Conservation (phyloP, 2,797 vertebrate genomes). For the Esox masquinongy region DNA sequence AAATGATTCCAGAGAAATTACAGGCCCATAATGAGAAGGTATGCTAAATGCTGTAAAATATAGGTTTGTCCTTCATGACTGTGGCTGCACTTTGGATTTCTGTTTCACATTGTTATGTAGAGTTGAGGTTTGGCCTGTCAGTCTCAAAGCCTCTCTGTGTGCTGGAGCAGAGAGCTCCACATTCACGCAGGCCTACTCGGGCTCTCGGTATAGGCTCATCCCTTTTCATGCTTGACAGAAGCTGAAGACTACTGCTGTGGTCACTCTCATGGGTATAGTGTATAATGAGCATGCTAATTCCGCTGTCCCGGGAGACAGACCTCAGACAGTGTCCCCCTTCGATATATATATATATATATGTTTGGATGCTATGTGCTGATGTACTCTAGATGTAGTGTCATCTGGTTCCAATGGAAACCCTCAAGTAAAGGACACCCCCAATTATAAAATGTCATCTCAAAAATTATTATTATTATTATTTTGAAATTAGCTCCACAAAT, state of each 20-base stretch:
- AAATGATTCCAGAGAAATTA: constrained; percentile 67
- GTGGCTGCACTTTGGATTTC: constrained; percentile 67
- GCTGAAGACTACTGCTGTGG: constrained; percentile 47
- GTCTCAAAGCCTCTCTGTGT: constrained; percentile 29
- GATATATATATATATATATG: constrained; percentile 19
- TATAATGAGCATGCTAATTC: constrained; percentile 55
- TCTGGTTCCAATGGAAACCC: neutral
- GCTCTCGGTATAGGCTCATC: constrained; percentile 41
- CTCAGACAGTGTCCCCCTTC: constrained; percentile 33
- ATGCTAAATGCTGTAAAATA: constrained; percentile 80
- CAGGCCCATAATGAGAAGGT: constrained; percentile 78
- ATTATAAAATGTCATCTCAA: neutral
- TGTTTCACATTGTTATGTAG: constrained; percentile 77
- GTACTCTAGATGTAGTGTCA: neutral
- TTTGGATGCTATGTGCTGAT: neutral
- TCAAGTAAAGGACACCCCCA: neutral
- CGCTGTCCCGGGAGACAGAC: constrained; percentile 35
- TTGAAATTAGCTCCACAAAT: neutral
- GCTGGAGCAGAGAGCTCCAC: neutral
- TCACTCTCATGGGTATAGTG: constrained; percentile 49
- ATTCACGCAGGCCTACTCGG: constrained; percentile 40
- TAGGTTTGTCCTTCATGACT: constrained; percentile 70
- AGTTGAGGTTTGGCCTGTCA: constrained; percentile 51
- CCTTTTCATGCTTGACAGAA: constrained; percentile 37
- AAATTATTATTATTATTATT: neutral